Evolutionary conservation across 2,797 vertebrate genomes (phyloP), one percentile per base, ranked within the genome.

Genomic region (Nyctalus aviator): DNA sequence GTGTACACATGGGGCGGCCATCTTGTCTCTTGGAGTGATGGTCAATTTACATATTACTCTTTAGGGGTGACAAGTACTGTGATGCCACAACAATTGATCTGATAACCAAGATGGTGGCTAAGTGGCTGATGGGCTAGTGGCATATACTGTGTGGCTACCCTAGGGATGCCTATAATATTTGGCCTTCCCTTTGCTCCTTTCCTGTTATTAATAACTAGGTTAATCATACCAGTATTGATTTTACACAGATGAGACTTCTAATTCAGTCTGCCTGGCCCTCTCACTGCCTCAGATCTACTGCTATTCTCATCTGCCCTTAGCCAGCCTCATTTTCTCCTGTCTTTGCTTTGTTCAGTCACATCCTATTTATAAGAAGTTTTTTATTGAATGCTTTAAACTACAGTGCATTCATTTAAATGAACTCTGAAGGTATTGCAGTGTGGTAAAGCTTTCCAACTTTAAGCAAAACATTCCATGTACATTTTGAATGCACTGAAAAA

Each of bases 401-500:
- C 9, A 50, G 62, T 88, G 12, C 53, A 75, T 91, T 89, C 75
- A 89, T 91, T 92, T 86, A 66, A 55, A 76, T 84, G 59, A 88
- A 83, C 37, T 62, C 46, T 5, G 37, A 88, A 93, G 72, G 86
- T 93, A 93, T 93, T 94, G 84, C 12, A 91, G 50, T 69, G 35
- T 72, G 30, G 68, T 72, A 17, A 72, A 68, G 64, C 37, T 90
- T 78, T 88, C 73, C 18, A 93, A 85, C 17, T 35, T 85, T 82
- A 96, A 87, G 23, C 50, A 94, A 96, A 85, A 90, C 87, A 92
- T 35, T 94, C 37, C 64, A 48, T 88, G 62, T 90, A 93, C 93
- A 92, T 71, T 90, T 96, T 72, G 92, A 96, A 91, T 85, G 44
- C 64, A 88, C 92, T 88, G 76, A 64, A 93, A 91, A 90, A 75